Percentiles rank a stretch among this genome's conserved stretches.
Evolutionary conservation across 2,113 vertebrate species (phyloP).

Genomic region (Girardinichthys multiradiatus): DNA sequence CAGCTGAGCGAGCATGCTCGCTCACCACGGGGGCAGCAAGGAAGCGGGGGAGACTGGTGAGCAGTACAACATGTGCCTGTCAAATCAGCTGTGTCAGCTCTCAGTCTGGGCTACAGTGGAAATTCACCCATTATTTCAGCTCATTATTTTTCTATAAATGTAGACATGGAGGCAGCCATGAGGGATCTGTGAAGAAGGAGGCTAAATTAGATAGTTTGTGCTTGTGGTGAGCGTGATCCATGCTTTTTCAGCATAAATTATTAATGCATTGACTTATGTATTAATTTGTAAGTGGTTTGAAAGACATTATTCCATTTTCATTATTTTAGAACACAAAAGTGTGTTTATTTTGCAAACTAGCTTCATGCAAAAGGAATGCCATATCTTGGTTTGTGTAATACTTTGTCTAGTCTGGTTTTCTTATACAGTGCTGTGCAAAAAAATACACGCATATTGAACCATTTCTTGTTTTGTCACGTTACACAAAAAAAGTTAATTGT

Average conservation of each 20-base stretch:
- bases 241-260: background rate
- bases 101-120: slow-evolving; percentile 26
- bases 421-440: background rate
- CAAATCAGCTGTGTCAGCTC: slow-evolving; percentile 59
- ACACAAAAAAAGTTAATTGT: no score
- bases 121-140: slow-evolving; percentile 42
- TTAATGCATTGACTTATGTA: background rate
- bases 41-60: slow-evolving; percentile 33
- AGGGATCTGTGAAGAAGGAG: slow-evolving; percentile 40
- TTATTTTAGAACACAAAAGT: background rate
- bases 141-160: slow-evolving; percentile 55
- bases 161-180: slow-evolving; percentile 33
- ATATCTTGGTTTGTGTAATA: no score
- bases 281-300: background rate
- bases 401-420: no score
- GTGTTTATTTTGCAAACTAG: background rate
- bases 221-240: slow-evolving; percentile 16
- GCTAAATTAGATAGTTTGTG: slow-evolving; percentile 16
- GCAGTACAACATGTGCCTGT: slow-evolving; percentile 38
- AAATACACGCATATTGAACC: background rate
- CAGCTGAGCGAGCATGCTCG: slow-evolving; percentile 56
- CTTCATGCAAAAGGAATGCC: background rate
- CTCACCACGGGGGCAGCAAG: slow-evolving; percentile 49
- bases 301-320: background rate
- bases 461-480: no score